Evolutionary conservation across 2,888 invertebrate species (phyloP), one percentile per base, ranked within the genome.

Genomic region (Autographa gamma): DNA sequence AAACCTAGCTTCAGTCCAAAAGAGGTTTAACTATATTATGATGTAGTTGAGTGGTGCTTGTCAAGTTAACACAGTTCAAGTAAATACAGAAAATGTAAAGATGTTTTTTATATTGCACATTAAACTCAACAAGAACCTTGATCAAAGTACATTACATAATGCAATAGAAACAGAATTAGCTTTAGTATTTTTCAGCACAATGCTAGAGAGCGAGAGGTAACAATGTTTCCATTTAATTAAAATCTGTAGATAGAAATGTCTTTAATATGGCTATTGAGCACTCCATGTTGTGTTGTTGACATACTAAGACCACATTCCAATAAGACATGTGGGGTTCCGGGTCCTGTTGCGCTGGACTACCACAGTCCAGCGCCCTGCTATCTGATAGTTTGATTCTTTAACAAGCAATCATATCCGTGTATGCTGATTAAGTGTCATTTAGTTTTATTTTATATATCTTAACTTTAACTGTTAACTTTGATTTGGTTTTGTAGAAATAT

Each of bases 151-250:
- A 48, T n/a, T 48, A n/a, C 8, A 8, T 16, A 48, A 48, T 8
- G 48, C 8, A n/a, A 48, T 6, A 48, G 61, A 54, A 63, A 67
- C 63, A 63, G 65, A 38, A 66, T 67, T 61, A 43, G 71, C 52
- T 32, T 77, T 63, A 67, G 71, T 75, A 67, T 63, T 66, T 88
- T 88, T 81, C 89, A 90, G 89, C 89, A 89, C 70, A 89, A 89
- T 86, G 81, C 88, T 79, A 81, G 79, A 77, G 89, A 90, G 74
- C 79, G 86, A 79, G 83, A 90, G 91, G 90, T 91, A 90, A 86
- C 48, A 8, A 59, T 11, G 48, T n/a, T 48, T 48, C 7, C 4
- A 7, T 66, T 65, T 65, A n/a, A 16, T 41, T 65, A 62, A 9
- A 60, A 54, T 25, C 18, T 16, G 14, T 5, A 52, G 43, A 9